Evolutionary conservation across 2,113 vertebrate genomes (phyloP).

Genomic region (Oryzias woworae): DNA sequence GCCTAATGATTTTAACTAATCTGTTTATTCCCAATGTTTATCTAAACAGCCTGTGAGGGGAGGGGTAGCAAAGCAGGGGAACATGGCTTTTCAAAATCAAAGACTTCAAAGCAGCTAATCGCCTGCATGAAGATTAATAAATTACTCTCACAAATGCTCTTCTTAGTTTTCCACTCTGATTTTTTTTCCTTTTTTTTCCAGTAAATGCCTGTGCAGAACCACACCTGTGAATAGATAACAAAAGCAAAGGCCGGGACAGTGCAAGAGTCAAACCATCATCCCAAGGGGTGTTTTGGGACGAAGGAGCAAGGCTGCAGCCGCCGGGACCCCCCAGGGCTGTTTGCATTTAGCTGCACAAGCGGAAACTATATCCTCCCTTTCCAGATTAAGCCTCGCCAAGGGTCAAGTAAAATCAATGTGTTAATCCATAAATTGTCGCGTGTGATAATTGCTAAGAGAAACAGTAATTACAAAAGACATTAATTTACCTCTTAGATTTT

Average conservation of each 20-base stretch:
- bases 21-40: conserved; percentile 74
- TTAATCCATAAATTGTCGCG: conserved; percentile 77
- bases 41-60: conserved; percentile 64
- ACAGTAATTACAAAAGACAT: conserved; percentile 79
- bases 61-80: conserved; percentile 48
- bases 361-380: conserved; percentile 51
- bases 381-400: conserved; percentile 66
- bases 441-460: conserved; percentile 74
- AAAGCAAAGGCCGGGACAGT: conserved; percentile 52
- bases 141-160: conserved; percentile 56
- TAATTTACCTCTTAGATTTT: conserved; percentile 77
- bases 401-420: conserved; percentile 80
- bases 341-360: conserved; percentile 62
- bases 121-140: conserved; percentile 67
- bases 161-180: conserved; percentile 35
- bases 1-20: conserved; percentile 73
- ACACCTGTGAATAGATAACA: conserved; percentile 35
- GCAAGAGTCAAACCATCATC: conserved; percentile 44
- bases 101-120: conserved; percentile 72
- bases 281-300: conserved; percentile 59
- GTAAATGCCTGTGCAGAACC: conserved; percentile 52
- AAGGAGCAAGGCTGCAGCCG: conserved; percentile 48
- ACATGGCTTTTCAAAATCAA: conserved; percentile 67
- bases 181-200: conserved; percentile 12
- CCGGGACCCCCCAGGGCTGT: conserved; percentile 43